Evolutionary conservation across 1,140 invertebrate genomes (phyloP).

Genomic region (Formica selysi): DNA sequence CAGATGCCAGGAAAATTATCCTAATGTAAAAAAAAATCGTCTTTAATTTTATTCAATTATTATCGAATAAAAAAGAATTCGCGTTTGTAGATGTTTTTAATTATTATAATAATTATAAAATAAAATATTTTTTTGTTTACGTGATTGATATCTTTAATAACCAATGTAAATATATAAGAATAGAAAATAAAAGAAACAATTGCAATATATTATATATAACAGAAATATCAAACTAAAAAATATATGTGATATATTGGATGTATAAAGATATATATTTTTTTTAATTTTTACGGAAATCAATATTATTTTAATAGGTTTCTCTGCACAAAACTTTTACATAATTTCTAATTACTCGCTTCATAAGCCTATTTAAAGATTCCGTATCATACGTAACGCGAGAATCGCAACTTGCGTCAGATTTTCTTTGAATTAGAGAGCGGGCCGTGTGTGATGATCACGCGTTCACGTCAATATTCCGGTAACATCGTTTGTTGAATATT

Average conservation of each 20-base stretch:
- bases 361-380: neutral
- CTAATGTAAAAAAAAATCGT: neutral
- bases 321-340: no score
- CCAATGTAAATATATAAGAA: neutral
- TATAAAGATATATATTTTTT: neutral
- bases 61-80: neutral
- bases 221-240: neutral
- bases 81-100: neutral
- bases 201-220: no score
- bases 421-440: neutral
- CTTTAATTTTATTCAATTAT: neutral
- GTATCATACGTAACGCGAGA: neutral
- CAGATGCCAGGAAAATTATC: neutral
- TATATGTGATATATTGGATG: neutral
- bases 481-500: slow-evolving; percentile 61
- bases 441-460: slow-evolving; percentile 1
- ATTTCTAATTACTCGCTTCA: neutral
- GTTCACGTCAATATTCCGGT: slow-evolving; percentile 6
- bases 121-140: neutral
- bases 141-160: neutral
- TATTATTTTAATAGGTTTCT: no score
- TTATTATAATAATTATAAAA: neutral
- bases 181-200: neutral
- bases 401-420: neutral
- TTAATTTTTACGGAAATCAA: neutral